phyloP scores from a whole-genome alignment of 2,888 invertebrate genomes.

The Drosophila kambysellisi region DNA sequence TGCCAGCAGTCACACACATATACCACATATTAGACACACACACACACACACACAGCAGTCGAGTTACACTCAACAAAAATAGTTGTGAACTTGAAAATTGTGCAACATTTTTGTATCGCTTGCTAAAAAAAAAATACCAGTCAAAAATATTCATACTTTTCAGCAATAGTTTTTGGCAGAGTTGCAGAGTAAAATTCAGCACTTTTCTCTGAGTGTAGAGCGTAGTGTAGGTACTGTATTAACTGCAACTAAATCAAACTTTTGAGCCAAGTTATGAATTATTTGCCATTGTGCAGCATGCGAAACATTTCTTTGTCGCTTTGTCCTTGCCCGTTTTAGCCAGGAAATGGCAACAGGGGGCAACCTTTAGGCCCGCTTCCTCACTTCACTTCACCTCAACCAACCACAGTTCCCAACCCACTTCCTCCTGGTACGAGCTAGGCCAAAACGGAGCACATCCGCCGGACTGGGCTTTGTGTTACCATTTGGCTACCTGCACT shows the following conservation, averaged over 20 bases:
- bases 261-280: constrained; percentile 78
- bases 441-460: constrained; percentile 22
- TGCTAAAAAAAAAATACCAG: background rate
- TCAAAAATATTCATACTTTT: background rate
- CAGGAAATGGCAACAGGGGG: constrained; percentile 40
- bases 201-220: background rate
- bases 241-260: constrained; percentile 80
- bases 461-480: constrained; percentile 9
- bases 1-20: constrained; percentile 17
- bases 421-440: background rate
- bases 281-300: constrained; percentile 77
- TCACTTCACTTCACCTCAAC: background rate
- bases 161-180: background rate
- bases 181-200: background rate
- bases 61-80: background rate
- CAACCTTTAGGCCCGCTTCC: constrained; percentile 33
- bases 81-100: background rate
- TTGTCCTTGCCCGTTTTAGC: constrained; percentile 36
- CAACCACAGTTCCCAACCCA: background rate
- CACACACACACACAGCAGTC: background rate
- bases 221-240: constrained; percentile 53
- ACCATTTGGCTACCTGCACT: constrained; percentile 59
- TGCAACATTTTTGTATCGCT: background rate
- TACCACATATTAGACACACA: background rate
- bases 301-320: constrained; percentile 72